Evolutionary conservation across 2,113 vertebrate species (phyloP), one percentile per base, ranked within the genome.

Genomic region (Sisor rabdophorus): DNA sequence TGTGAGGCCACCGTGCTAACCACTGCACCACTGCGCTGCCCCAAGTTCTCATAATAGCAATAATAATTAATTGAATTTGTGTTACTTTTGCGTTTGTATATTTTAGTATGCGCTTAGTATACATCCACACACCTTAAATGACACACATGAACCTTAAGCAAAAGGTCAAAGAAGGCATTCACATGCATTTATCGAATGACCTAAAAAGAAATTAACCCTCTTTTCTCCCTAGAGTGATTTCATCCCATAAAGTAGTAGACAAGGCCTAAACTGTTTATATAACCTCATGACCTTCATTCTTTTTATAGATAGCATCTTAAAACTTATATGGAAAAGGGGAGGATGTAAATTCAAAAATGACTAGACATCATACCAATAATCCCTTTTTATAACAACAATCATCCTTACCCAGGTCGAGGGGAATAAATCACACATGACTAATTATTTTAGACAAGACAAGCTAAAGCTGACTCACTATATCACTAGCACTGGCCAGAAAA

Each of bases 321-420:
- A 54, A 71, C n/a, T n/a, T n/a, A 52, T 47, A 36, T 71, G 15
- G 55, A 67, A 76, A 68, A 71, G n/a, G 11, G 58, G 68, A 71
- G 86, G 86, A 76, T 83, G 67, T 54, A 69, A 76, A 30, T 56
- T 61, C 75, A 84, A 79, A 86, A 80, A 86, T 80, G 88, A 80
- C 82, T 78, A 84, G 71, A 85, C 87, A 79, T 87, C 89, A 89
- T 88, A 89, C 85, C 81, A 85, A 86, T 79, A 71, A 83, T 87
- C 90, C 86, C 85, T 89, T 88, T 90, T 89, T 89, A 87, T 36
- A 7, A 89, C 86, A 87, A 88, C 86, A 84, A 84, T 81, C 73
- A 70, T 78, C n/a, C 78, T 87, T 75, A 77, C 76, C 26, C 65
- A 82, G 80, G 81, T 86, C 85, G 80, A 71, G n/a, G 80, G 54